These are phyloP conservation scores for Callithrix jacchus DNA, from an alignment of 2,113 vertebrate genomes.

Conservation along the genomic window DNA sequence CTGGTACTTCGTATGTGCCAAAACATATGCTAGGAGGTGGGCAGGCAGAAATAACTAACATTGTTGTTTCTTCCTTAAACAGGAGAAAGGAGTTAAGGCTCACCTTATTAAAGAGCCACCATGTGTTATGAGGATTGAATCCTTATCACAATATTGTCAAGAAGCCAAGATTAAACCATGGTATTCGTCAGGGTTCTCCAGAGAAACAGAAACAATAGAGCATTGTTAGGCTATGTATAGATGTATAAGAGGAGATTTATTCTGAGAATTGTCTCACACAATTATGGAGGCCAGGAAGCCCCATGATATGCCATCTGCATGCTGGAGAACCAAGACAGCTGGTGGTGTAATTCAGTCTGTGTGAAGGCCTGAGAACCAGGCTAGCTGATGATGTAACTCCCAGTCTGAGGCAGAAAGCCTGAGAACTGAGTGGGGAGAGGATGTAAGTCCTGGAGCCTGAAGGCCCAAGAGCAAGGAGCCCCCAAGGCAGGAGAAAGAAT, in stretches of 20 bases:
- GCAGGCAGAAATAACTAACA: background rate
- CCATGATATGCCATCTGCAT: background rate
- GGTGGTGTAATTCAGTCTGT: background rate
- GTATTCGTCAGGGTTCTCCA: background rate
- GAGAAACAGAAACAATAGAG: background rate
- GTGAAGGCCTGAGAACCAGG: background rate
- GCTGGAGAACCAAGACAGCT: background rate
- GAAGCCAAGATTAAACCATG: background rate
- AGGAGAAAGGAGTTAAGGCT: background rate
- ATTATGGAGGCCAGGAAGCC: background rate
- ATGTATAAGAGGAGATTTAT: background rate
- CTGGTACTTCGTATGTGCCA: background rate
- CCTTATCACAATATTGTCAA: background rate
- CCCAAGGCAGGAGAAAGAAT: background rate
- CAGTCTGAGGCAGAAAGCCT: background rate
- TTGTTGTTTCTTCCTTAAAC: background rate
- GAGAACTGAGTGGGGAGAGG: background rate
- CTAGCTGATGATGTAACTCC: background rate
- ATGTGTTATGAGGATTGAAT: background rate
- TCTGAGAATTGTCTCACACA: background rate
- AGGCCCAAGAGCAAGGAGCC: background rate
- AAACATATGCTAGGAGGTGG: background rate
- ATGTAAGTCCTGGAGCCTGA: background rate
- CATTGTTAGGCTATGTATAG: background rate
- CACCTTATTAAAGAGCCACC: background rate